Percentiles rank a stretch among this genome's conserved stretches.
These are phyloP conservation scores for Hyperopisus bebe DNA, from an alignment of 2,113 vertebrate species.

Conservation along the genomic window DNA sequence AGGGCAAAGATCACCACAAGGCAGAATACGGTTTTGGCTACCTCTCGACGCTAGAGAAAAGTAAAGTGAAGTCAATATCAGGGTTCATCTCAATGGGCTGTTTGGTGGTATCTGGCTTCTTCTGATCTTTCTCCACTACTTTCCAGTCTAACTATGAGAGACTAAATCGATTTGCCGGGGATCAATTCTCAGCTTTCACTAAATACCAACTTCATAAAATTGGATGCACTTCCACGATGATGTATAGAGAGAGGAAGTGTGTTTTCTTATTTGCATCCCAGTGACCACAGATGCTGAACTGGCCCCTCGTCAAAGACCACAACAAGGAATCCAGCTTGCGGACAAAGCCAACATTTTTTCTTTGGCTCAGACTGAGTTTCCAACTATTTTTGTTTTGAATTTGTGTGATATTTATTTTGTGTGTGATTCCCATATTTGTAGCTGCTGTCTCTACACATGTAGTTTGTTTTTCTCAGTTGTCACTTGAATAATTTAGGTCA, in stretches of 20 bases:
- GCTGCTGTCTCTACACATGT: background rate
- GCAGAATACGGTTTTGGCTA: conserved; percentile 86
- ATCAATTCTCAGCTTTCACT: background rate
- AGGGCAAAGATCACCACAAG: conserved; percentile 83
- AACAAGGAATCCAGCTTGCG: background rate
- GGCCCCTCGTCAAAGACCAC: conserved; percentile 5
- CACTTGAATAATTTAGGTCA: background rate
- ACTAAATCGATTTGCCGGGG: background rate
- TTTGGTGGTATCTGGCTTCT: background rate
- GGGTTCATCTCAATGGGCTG: background rate
- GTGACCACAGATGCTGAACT: background rate
- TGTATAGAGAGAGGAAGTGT: background rate
- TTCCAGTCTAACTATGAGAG: background rate
- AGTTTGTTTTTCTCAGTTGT: background rate
- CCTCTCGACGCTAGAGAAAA: conserved; percentile 69
- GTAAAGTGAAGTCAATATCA: background rate
- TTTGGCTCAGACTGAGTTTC: background rate
- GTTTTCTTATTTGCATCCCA: background rate
- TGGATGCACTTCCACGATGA: background rate
- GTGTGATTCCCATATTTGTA: background rate
- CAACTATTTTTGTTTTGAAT: background rate
- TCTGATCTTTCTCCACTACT: background rate
- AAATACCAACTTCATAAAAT: background rate
- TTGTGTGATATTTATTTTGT: background rate
- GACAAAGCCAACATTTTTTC: background rate